A percentile compares a stretch with the other conserved stretches of the same genome.
phyloP scores from a whole-genome alignment of 1,140 invertebrate species.

The Drosophila kurseongensis region DNA sequence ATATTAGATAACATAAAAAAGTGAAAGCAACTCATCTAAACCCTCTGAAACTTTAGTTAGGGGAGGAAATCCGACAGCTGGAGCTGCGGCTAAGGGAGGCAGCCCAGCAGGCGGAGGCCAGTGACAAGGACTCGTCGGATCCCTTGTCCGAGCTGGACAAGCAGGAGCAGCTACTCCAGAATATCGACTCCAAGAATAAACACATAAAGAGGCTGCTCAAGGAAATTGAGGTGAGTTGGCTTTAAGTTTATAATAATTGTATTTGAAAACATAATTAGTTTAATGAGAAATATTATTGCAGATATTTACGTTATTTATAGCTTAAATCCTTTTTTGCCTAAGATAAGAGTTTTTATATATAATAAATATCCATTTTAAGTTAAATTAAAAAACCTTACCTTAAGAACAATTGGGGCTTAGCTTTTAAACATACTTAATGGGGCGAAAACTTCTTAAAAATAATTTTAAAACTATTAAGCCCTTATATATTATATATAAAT shows the following conservation, averaged over 20 bases:
- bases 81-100: conserved; percentile 70
- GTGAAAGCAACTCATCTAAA: not conserved
- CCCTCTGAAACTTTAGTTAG: conserved; percentile 20
- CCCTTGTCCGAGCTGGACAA: conserved; percentile 81
- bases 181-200: conserved; percentile 82
- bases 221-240: conserved; percentile 72
- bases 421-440: too few relatives aligned
- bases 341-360: too few relatives aligned
- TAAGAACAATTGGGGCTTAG: too few relatives aligned
- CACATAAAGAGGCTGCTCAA: conserved; percentile 80
- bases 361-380: too few relatives aligned
- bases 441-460: too few relatives aligned
- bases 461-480: not conserved
- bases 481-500: too few relatives aligned
- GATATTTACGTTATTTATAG: too few relatives aligned
- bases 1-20: not conserved
- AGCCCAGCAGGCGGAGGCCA: conserved; percentile 64
- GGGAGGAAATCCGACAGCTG: conserved; percentile 69
- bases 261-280: too few relatives aligned
- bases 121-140: conserved; percentile 83
- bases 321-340: too few relatives aligned
- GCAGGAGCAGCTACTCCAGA: conserved; percentile 79
- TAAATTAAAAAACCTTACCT: too few relatives aligned
- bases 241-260: too few relatives aligned
- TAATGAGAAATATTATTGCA: too few relatives aligned